These are phyloP conservation scores for Ciconia stormi DNA, from an alignment of 2,113 vertebrate species.

Conservation along the genomic window DNA sequence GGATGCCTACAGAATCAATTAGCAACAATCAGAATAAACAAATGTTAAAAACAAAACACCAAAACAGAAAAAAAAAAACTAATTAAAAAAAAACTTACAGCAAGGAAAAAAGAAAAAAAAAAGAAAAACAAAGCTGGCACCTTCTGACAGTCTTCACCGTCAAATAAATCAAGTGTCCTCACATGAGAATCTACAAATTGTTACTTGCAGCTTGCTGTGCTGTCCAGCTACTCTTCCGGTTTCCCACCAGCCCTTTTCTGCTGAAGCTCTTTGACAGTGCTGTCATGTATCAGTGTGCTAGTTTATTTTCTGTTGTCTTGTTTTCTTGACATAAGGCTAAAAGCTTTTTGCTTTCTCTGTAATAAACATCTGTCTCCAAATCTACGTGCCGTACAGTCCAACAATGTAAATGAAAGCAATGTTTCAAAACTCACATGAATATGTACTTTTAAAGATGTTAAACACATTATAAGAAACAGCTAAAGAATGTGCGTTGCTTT, in stretches of 20 bases:
- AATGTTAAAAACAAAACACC: not conserved
- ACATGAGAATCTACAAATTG: not conserved
- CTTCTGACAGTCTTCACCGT: not conserved
- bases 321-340: slow-evolving; percentile 12
- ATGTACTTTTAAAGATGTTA: not conserved
- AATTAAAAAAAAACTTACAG: not conserved
- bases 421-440: not conserved
- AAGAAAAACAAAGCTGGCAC: not conserved
- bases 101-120: not conserved
- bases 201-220: not conserved
- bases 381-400: not conserved
- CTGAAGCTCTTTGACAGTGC: not conserved
- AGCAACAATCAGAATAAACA: not conserved
- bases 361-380: not conserved
- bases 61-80: not conserved
- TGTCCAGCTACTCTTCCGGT: not conserved
- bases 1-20: not conserved
- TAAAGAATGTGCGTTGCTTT: not conserved
- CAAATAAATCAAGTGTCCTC: not conserved
- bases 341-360: not conserved
- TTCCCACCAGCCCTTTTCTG: not conserved
- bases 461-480: not conserved
- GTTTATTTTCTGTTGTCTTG: not conserved
- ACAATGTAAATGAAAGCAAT: not conserved
- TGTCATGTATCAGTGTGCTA: not conserved